These are phyloP conservation scores for Clistopyga incitator DNA, from an alignment of 2,888 invertebrate species.

Conservation along the genomic window DNA sequence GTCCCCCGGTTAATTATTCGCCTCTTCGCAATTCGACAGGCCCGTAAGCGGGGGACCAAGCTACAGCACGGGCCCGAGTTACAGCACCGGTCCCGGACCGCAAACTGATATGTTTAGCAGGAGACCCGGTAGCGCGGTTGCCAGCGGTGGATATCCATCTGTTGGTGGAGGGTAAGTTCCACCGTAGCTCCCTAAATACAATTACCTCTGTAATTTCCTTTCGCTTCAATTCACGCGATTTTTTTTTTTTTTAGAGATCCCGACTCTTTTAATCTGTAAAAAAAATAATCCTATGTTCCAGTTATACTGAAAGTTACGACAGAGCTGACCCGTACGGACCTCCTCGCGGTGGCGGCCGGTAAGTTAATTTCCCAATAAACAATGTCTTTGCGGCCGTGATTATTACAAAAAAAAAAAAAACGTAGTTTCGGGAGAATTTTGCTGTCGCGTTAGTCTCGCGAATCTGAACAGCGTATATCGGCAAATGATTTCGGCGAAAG, in stretches of 20 bases:
- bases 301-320: conserved; percentile 82
- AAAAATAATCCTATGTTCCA: conserved; percentile 67
- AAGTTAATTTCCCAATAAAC: conserved; percentile 72
- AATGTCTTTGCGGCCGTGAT: conserved; percentile 27
- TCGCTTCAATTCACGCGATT: too few species aligned
- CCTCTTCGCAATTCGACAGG: conserved; percentile 75
- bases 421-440: conserved; percentile 35
- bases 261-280: not conserved
- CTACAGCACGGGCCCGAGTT: conserved; percentile 80
- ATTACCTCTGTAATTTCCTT: not conserved
- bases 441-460: conserved; percentile 56
- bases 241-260: too few species aligned
- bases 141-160: conserved; percentile 82
- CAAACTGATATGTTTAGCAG: conserved; percentile 83
- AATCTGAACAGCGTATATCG: conserved; percentile 53
- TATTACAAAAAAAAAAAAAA: conserved; percentile 33
- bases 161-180: conserved; percentile 81
- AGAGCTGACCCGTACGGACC: conserved; percentile 83
- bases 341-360: conserved; percentile 83
- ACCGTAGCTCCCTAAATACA: not conserved
- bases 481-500: conserved; percentile 50
- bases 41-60: conserved; percentile 81
- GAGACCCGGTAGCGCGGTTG: conserved; percentile 81
- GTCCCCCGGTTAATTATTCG: conserved; percentile 73
- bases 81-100: conserved; percentile 82